phyloP scores from a whole-genome alignment of 2,797 vertebrate genomes.

The Bufotes viridis region DNA sequence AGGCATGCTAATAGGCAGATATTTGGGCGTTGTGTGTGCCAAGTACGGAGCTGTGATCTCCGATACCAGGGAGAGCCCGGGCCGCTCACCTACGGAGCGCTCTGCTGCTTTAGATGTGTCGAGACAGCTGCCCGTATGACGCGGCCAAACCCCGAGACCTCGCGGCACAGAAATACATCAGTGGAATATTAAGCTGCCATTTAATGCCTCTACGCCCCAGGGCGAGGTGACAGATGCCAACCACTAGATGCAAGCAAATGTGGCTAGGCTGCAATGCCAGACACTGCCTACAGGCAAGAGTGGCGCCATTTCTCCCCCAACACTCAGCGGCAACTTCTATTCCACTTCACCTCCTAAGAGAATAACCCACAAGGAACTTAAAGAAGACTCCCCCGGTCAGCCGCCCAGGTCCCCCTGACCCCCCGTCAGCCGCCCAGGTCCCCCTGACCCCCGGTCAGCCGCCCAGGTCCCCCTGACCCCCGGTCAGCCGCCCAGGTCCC shows the following conservation, averaged over 20 bases:
- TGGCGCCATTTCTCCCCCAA: background rate
- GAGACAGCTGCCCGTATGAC: conserved; percentile 50
- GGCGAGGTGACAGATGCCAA: background rate
- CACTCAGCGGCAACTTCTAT: too few relatives aligned
- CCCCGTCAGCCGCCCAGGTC: too few relatives aligned
- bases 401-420: too few relatives aligned
- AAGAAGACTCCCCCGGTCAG: too few relatives aligned
- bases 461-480: too few relatives aligned
- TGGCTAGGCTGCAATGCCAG: background rate
- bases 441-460: too few relatives aligned
- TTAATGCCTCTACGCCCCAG: background rate
- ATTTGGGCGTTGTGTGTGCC: background rate
- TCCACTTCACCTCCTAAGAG: too few relatives aligned
- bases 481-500: too few relatives aligned
- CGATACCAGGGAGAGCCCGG: background rate
- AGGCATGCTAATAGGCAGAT: background rate
- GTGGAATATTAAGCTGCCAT: conserved; percentile 14
- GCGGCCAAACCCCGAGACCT: conserved; percentile 15
- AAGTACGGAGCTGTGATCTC: too few relatives aligned
- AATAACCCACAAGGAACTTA: too few relatives aligned
- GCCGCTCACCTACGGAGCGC: background rate
- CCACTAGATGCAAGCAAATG: background rate
- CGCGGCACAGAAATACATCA: conserved; percentile 23
- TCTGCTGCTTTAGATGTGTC: conserved; percentile 3
- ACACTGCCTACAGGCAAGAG: background rate